Base-by-base conservation (phyloP, 2,888 invertebrate genomes). In the Apamea epomidion region DNA sequence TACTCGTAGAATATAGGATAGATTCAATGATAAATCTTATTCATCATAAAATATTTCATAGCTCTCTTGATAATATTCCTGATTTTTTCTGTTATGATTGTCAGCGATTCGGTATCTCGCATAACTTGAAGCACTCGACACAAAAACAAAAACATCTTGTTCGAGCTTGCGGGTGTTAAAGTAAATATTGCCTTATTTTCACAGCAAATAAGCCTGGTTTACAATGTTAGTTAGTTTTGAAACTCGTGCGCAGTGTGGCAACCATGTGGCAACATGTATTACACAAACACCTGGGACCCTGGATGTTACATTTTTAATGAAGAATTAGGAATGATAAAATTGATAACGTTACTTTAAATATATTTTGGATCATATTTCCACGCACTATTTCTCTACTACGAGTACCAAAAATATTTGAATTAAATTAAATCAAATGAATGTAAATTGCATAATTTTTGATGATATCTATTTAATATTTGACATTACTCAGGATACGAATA, bases 231-330 rank as follows among this genome's bases (percentile, higher is more conserved):
- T 89, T 80, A 74, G 79, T 82, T 78, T 70, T 25, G 67, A 80
- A 87, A 89, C 88, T 85, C 87, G 69, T 87, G 85, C 80, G 58
- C 74, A 84, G 32, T 81, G 80, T 82, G 76, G 79, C 42, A 42
- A 42, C 48, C 48, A 48, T 14, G 48, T 48, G 2, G 14, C 54
- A 81, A 83, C 60, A 60, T n/a, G n/a, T 2, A 42, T 6, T 18
- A 58, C 45, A 60, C 69, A 21, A 77, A 81, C 67, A 85, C 65
- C 67, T 76, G 42, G 7, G 42, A 42, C 42, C 42, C 42, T 42
- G 29, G 29, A 37, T 62, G 62, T 48, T 48, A 81, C 12, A 58
- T 54, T 80, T 80, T 45, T 12, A 72, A 72, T 54, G 32, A 64
- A 37, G 16, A 25, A 45, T 68, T 60, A 29, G 45, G 18, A 60